A percentile compares a stretch with the other conserved stretches of the same genome.
These are phyloP conservation scores for Echeneis naucrates DNA, from an alignment of 2,797 vertebrate species.

Conservation along the genomic window DNA sequence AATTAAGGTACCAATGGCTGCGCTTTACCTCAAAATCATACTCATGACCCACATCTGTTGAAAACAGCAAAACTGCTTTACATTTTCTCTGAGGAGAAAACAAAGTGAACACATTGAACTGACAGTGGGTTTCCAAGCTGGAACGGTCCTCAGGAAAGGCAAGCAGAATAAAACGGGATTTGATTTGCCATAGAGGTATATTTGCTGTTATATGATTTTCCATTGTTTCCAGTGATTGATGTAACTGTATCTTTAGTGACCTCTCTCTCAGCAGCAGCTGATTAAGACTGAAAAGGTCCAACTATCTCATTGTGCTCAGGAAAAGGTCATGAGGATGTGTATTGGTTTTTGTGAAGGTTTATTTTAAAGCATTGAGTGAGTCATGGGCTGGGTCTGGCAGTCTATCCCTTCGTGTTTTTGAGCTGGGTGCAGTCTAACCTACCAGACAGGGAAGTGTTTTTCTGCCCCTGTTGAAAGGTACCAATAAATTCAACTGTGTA, in stretches of 20 bases:
- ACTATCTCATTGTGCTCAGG: slow-evolving; percentile 33
- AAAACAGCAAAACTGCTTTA: slow-evolving; percentile 39
- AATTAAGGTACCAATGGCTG: not conserved
- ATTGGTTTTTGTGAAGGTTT: slow-evolving; percentile 30
- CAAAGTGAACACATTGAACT: slow-evolving; percentile 33
- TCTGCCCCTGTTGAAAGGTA: slow-evolving; percentile 12
- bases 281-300: too few relatives aligned
- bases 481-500: slow-evolving; percentile 11
- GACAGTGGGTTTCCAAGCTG: slow-evolving; percentile 25
- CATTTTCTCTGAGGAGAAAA: slow-evolving; percentile 14
- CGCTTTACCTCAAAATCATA: not conserved
- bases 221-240: too few relatives aligned
- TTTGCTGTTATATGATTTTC: too few relatives aligned
- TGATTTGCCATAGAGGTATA: slow-evolving; percentile 62
- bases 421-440: slow-evolving; percentile 14
- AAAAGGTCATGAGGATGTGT: slow-evolving; percentile 50
- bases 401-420: slow-evolving; percentile 8
- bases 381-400: not conserved
- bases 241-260: slow-evolving; percentile 39
- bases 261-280: slow-evolving; percentile 44
- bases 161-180: slow-evolving; percentile 50
- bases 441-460: slow-evolving; percentile 7
- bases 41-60: slow-evolving; percentile 9
- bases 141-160: slow-evolving; percentile 3
- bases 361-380: slow-evolving; percentile 11